Base-by-base conservation (phyloP, 2,888 invertebrate species). In the Nomada fucata region DNA sequence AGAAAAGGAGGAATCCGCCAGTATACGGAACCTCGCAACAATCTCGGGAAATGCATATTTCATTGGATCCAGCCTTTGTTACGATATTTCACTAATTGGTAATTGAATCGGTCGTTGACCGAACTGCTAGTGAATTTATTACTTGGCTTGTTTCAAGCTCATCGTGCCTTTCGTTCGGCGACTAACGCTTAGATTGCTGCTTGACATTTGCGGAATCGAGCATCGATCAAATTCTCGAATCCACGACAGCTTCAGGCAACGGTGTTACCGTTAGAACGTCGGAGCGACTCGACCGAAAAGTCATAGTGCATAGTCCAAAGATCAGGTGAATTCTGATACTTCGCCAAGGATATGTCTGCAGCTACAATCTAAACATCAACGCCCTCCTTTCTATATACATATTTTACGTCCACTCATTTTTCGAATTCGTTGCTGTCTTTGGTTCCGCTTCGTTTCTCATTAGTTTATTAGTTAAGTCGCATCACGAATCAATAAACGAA, bases 11-110 rank as follows among this genome's bases (percentile, higher is more conserved):
- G 15, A 20, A 20, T 10, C 18, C 4, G 76, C 3, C 9, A 47
- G 1, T 20, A n/a, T 2, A 2, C 0, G 1, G 11, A 23, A 20
- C 47, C 15, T 47, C 60, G 64, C 1, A 77, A 26, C 23, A 52
- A 18, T 47, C 11, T 76, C 26, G 47, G 52, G n/a, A 55, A 18
- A 29, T 52, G 52, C 75, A 76, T 76, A 36, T 18, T 11, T 70
- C 44, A 11, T 11, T 3, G 11, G 9, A 3, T 26, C 10, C 5
- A 52, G 7, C 15, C 2, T 47, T 9, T 10, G n/a, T 23, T 29
- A 18, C 11, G 18, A 15, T 20, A 7, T 7, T 26, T 69, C 36
- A 36, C 36, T 36, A 36, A 18, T 15, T 26, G 7, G 15, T 18
- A 26, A 59, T 7, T 23, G 18, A 15, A 18, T 7, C 29, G n/a